A percentile compares a stretch with the other conserved stretches of the same genome.
These are phyloP conservation scores for Acrocyrtus sp. DNA, from an alignment of 2,888 invertebrate species.

Conservation along the genomic window DNA sequence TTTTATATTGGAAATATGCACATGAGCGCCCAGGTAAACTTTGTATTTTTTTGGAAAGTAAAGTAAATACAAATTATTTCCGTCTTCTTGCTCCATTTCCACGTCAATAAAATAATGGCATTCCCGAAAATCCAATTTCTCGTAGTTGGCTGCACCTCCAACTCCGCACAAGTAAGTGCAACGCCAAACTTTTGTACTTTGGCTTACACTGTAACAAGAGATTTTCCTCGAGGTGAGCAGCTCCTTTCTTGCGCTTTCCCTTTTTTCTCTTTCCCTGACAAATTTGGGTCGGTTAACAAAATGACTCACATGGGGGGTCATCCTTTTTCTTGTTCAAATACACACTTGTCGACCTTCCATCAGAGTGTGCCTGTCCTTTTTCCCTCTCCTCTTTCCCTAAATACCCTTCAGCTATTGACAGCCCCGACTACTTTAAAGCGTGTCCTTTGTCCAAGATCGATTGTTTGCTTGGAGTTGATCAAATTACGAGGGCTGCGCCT, in stretches of 20 bases:
- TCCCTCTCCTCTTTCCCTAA: constrained; percentile 4
- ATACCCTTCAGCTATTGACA: not conserved
- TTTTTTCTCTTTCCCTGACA: constrained; percentile 31
- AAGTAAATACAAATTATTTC: too few species aligned
- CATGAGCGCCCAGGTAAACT: too few species aligned
- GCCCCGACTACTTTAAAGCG: not conserved
- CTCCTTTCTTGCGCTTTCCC: not conserved
- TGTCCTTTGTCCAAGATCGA: not conserved
- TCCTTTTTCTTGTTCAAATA: constrained; percentile 54
- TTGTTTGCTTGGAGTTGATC: not conserved
- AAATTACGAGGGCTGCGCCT: not conserved
- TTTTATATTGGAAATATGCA: too few species aligned
- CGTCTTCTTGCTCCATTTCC: too few species aligned
- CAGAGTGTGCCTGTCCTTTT: constrained; percentile 9
- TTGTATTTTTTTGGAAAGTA: too few species aligned
- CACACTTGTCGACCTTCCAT: constrained; percentile 19
- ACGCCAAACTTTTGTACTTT: too few species aligned
- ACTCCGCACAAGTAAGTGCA: too few species aligned
- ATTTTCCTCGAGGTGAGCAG: too few species aligned
- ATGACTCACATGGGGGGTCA: constrained; percentile 56
- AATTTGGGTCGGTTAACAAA: constrained; percentile 50
- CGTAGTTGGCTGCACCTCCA: too few species aligned
- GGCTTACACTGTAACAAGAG: too few species aligned
- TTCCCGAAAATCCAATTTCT: too few species aligned
- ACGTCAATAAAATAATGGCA: too few species aligned